These are phyloP conservation scores for Limanda limanda DNA, from an alignment of 2,113 vertebrate species.

Conservation along the genomic window DNA sequence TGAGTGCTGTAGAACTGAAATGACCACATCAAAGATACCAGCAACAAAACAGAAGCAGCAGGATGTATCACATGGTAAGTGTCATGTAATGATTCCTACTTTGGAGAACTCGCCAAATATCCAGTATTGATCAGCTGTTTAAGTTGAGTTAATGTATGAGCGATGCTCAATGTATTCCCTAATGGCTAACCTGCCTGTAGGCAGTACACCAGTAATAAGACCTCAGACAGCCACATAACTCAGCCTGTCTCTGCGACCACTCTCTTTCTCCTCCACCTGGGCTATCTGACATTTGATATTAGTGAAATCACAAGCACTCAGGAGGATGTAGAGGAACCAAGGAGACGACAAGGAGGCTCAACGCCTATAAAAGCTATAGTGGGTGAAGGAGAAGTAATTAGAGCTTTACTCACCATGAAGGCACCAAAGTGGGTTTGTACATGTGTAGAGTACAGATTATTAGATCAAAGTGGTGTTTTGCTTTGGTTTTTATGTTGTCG, in stretches of 20 bases:
- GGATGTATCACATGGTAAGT: conserved; percentile 37
- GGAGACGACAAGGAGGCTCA: conserved; percentile 37
- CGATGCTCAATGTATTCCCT: conserved; percentile 71
- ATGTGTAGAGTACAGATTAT: conserved; percentile 44
- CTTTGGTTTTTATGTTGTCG: conserved; percentile 16
- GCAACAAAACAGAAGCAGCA: conserved; percentile 27
- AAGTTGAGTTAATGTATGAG: conserved; percentile 79
- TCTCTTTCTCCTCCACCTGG: conserved; percentile 74
- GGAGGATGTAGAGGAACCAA: conserved; percentile 45
- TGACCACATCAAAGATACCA: not conserved
- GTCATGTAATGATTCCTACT: conserved; percentile 58
- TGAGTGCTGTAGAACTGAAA: not conserved
- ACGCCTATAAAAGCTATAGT: conserved; percentile 27
- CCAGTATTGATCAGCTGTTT: conserved; percentile 75
- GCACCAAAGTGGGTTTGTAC: conserved; percentile 38
- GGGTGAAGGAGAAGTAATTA: conserved; percentile 42
- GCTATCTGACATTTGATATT: conserved; percentile 76
- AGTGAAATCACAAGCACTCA: conserved; percentile 62
- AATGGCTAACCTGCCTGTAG: conserved; percentile 73
- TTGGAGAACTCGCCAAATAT: conserved; percentile 63
- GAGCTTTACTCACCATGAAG: conserved; percentile 47
- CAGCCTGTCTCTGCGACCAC: conserved; percentile 72
- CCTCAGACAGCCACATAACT: conserved; percentile 76
- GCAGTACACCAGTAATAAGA: conserved; percentile 74
- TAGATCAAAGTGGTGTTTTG: conserved; percentile 23